Evolutionary conservation across 2,888 invertebrate genomes (phyloP).

Genomic region (Carabus problematicus): DNA sequence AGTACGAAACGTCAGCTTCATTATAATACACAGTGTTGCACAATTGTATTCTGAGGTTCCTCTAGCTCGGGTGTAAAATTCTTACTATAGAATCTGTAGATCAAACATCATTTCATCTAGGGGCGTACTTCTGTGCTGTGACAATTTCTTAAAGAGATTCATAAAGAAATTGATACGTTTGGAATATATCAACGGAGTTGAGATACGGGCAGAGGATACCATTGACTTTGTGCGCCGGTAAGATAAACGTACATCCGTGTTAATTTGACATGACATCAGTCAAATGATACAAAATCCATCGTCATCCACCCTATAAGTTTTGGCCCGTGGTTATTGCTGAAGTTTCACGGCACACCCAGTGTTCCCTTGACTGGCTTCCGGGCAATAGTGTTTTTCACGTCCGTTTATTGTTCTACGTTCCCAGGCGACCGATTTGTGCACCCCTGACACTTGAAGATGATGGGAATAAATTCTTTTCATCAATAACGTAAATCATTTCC

Average conservation of each 20-base stretch:
- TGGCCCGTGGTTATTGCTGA: not conserved
- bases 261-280: constrained; percentile 19
- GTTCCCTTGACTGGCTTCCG: not conserved
- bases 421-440: constrained; percentile 37
- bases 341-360: not conserved
- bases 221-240: not conserved
- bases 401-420: constrained; percentile 33
- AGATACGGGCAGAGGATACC: too few relatives aligned
- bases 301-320: not conserved
- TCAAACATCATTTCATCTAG: too few relatives aligned
- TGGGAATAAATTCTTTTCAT: constrained; percentile 40
- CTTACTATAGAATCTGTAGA: too few relatives aligned
- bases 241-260: constrained; percentile 13
- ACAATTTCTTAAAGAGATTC: too few relatives aligned
- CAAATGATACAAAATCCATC: constrained; percentile 14
- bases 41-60: too few relatives aligned
- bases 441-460: constrained; percentile 41
- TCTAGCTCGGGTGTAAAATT: too few relatives aligned
- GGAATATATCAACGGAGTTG: too few relatives aligned
- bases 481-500: constrained; percentile 42
- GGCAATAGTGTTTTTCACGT: constrained; percentile 17
- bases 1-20: too few relatives aligned
- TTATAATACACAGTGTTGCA: too few relatives aligned
- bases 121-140: too few relatives aligned
- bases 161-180: too few relatives aligned